A percentile compares a stretch with the other conserved stretches of the same genome.
Evolutionary conservation across 2,113 vertebrate species (phyloP).

Genomic region (Melanocharis versteri): DNA sequence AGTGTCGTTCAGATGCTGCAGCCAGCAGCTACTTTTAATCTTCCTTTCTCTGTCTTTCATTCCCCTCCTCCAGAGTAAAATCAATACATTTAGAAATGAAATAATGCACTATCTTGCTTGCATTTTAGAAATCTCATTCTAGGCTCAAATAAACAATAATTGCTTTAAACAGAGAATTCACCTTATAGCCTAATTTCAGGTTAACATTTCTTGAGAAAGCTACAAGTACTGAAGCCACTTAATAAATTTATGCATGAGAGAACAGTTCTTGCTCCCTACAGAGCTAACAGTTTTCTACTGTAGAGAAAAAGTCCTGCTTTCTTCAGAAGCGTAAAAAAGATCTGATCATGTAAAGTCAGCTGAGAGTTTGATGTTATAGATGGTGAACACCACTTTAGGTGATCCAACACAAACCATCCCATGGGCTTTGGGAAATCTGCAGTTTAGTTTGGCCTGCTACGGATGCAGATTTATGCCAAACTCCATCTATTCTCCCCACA

Average conservation of each 20-base stretch:
- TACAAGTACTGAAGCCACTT: not conserved
- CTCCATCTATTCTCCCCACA: not conserved
- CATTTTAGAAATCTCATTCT: not conserved
- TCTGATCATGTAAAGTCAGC: not conserved
- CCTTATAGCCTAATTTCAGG: not conserved
- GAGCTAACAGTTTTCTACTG: not conserved
- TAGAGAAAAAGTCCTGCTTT: not conserved
- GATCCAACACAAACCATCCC: not conserved
- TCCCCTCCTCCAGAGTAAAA: not conserved
- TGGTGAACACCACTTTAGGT: not conserved
- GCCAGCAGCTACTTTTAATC: slow-evolving; percentile 51
- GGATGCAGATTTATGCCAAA: not conserved
- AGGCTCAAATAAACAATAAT: slow-evolving; percentile 14
- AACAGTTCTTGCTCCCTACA: not conserved
- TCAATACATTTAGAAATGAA: slow-evolving; percentile 48
- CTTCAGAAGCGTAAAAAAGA: not conserved
- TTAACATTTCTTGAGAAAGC: not conserved
- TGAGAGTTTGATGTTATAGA: not conserved
- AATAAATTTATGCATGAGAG: not conserved
- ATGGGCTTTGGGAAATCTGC: not conserved
- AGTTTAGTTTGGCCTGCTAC: not conserved
- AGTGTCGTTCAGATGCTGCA: slow-evolving; percentile 17
- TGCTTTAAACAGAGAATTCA: slow-evolving; percentile 2
- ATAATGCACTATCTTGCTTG: not conserved
- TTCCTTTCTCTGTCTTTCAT: slow-evolving; percentile 30